Evolutionary conservation across 2,888 invertebrate genomes (phyloP), one percentile per base, ranked within the genome.

Genomic region (Osmoderma eremita): DNA sequence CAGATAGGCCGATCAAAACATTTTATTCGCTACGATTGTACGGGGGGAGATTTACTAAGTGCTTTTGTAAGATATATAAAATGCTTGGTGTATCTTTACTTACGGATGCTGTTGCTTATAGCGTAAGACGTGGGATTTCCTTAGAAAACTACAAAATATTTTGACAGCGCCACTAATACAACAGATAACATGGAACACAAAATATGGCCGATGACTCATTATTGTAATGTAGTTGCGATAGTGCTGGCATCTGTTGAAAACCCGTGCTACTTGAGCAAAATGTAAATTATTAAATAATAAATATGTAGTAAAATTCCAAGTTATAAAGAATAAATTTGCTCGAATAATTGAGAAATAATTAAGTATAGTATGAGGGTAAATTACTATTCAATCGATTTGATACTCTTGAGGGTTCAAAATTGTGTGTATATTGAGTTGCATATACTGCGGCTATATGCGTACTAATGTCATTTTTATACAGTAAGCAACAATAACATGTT

Each of bases 161-260:
- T 67, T 67, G 67, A 67, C 67, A 67, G 63, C 63, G 63, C 30
- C 56, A 56, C 18, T 22, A 51, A 30, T 22, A 45, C 18, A 61
- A 61, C 42, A 66, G 49, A 66, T 50, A 58, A 66, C 65, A 66
- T 61, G 39, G 41, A 61, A 50, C 58, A 65, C 39, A 58, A 63
- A 66, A 66, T 66, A 66, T 66, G 65, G 65, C 65, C 58, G 61
- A 65, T 56, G 56, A 50, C 48, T 56, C 65, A 56, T 22, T 30
- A 30, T 10, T 30, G 22, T 36, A 38, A 45, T 10, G 15, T 22
- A 38, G 12, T 58, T 10, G 39, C 38, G 15, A 58, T 58, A 17
- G 24, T 20, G 20, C 6, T 24, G 58, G 39, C 65, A 65, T 65
- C 65, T 65, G 3, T 56, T 48, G 30, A 13, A 3, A 10, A 48